Base-by-base conservation (phyloP, 1,140 invertebrate genomes). In the Mizuhopecten yessoensis region DNA sequence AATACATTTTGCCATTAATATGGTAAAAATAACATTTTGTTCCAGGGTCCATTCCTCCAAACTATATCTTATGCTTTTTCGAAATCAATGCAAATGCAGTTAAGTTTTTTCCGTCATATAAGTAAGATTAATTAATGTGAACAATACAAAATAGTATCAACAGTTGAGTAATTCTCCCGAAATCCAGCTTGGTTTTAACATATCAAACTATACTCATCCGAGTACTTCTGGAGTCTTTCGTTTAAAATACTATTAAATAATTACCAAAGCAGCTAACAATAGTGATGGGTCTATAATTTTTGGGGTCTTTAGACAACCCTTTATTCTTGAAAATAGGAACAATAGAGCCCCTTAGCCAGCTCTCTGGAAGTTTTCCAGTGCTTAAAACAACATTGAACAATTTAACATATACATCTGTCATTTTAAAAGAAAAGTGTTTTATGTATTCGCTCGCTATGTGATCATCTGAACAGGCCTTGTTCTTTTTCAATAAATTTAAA, bases 41-140 rank as follows among this genome's bases (percentile, higher is more conserved):
- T 75, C 92, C 92, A 93, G 7, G 93, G 34, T 0, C 86, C 45
- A 0, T 20, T 34, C 39, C 91, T 87, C 86, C 88, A 87, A 11
- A 93, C 39, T 0, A 0, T 89, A 89, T 94, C 93, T 88, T 94
- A 94, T 11, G 94, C 94, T 36, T 90, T 92, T 33, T 91, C 39
- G 88, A 89, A 93, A 86, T 94, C 94, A 3, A 94, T 36, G 90
- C 94, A 94, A 33, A 57, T 87, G n/a, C 91, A 87, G 86, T 91
- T 7, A 91, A 23, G 17, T 36, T 34, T 90, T 34, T 23, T 86
- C 36, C n/a, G 57, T 57, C 45, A 42, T 34, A 36, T 42, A 29
- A 23, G 34, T 90, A 86, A 39, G 89, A 36, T 86, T 75, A 39
- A 92, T 33, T 33, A 94, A 89, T 1, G 49, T 34, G 29, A 91